Conservation (phyloP, 2,888 invertebrate genomes). For the Adela reaumurella region DNA sequence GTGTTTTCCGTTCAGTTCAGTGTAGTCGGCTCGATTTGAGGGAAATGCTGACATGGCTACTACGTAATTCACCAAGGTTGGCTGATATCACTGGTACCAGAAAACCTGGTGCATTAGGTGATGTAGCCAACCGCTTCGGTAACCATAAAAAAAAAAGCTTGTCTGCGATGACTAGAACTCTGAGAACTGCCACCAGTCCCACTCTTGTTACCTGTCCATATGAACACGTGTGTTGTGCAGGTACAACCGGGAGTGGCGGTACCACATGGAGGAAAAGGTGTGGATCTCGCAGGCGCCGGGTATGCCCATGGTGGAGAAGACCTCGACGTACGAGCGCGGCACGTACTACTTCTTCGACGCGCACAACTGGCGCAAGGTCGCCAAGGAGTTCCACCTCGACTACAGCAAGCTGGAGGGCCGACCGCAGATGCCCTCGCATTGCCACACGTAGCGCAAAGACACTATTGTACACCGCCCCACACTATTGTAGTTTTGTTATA, state of each 20-base stretch:
- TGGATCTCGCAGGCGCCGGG: conserved; percentile 98
- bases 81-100: no score
- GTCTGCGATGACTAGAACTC: no score
- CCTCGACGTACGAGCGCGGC: conserved; percentile 94
- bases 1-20: no score
- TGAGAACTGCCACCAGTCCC: no score
- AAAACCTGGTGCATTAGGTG: no score
- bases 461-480: conserved; percentile 20
- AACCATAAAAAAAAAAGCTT: no score
- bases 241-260: conserved; percentile 98
- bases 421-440: conserved; percentile 70
- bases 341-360: conserved; percentile 99
- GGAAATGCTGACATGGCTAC: no score
- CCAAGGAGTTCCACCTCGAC: conserved; percentile 98
- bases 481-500: conserved; percentile 56
- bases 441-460: conserved; percentile 48
- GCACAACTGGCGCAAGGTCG: conserved; percentile 97
- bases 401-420: conserved; percentile 97
- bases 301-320: conserved; percentile 91
- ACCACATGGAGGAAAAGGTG: conserved; percentile 98
- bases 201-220: no score
- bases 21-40: no score
- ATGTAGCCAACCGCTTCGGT: no score
- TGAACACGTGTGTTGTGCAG: no score
- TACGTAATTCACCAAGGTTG: no score